phyloP scores from a whole-genome alignment of 2,797 vertebrate genomes.

The Danio kyathit region DNA sequence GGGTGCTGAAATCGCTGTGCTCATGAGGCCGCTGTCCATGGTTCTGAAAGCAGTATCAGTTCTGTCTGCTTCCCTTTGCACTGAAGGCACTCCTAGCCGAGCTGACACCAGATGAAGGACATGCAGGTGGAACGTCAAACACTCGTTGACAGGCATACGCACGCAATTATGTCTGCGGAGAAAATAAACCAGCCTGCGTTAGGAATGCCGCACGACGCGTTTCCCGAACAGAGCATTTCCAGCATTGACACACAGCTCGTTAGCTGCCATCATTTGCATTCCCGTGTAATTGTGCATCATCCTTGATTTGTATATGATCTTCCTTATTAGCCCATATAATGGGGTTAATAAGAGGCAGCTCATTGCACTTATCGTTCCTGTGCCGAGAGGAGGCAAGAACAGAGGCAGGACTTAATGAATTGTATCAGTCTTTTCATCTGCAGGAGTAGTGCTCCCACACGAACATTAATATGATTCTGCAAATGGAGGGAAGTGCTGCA shows the following conservation, averaged over 20 bases:
- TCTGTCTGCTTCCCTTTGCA: neutral
- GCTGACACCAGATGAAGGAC: slow-evolving; percentile 22
- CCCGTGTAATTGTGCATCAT: slow-evolving; percentile 83
- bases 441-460: slow-evolving; percentile 80
- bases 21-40: slow-evolving; percentile 75
- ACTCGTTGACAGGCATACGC: slow-evolving; percentile 22
- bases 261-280: slow-evolving; percentile 83
- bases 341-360: slow-evolving; percentile 87
- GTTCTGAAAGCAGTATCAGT: slow-evolving; percentile 73
- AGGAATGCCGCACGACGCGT: slow-evolving; percentile 74
- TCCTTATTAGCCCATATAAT: slow-evolving; percentile 86
- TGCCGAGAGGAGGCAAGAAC: slow-evolving; percentile 85
- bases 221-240: slow-evolving; percentile 81
- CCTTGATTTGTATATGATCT: slow-evolving; percentile 89
- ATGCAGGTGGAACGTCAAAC: slow-evolving; percentile 37
- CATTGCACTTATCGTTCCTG: slow-evolving; percentile 85
- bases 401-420: slow-evolving; percentile 91
- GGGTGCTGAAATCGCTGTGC: neutral
- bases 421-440: slow-evolving; percentile 90
- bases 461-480: slow-evolving; percentile 93
- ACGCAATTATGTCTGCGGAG: slow-evolving; percentile 57
- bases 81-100: neutral
- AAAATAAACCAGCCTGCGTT: slow-evolving; percentile 68
- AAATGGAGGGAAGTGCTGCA: slow-evolving; percentile 94
- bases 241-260: slow-evolving; percentile 78